Conservation (phyloP, 2,113 vertebrate genomes). For the Alectura lathami region DNA sequence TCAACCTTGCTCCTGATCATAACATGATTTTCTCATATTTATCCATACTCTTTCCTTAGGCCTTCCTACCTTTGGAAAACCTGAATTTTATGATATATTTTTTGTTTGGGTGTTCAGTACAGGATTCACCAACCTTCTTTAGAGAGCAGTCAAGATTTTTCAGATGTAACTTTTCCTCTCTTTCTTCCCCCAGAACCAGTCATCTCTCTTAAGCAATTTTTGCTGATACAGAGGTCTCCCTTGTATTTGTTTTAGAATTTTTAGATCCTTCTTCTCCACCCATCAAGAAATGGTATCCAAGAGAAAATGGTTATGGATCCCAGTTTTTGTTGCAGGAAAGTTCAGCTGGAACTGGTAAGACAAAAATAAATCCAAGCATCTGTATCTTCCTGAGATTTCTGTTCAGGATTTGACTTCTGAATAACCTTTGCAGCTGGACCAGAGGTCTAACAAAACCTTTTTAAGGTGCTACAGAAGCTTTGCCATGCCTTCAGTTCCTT, state of each 20-base stretch:
- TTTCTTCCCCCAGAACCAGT: background rate
- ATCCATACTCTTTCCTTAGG: background rate
- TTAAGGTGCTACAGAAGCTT: background rate
- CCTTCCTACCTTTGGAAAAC: background rate
- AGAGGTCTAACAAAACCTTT: background rate
- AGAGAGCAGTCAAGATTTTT: background rate
- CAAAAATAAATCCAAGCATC: background rate
- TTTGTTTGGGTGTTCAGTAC: background rate
- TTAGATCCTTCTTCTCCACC: background rate
- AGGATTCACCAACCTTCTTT: background rate
- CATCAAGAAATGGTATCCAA: background rate
- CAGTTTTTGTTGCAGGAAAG: conserved; percentile 3
- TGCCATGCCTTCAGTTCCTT: background rate
- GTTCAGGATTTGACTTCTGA: background rate
- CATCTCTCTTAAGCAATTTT: background rate
- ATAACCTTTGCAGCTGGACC: background rate
- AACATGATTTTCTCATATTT: background rate
- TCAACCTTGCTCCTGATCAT: accelerated
- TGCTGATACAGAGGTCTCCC: conserved; percentile 5
- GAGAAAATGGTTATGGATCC: background rate
- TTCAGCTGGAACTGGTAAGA: background rate
- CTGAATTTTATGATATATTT: background rate
- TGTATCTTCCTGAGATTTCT: background rate
- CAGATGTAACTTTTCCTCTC: background rate
- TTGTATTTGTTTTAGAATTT: conserved; percentile 26